Conservation (phyloP, 2,797 vertebrate genomes). For the Dryobates pubescens region DNA sequence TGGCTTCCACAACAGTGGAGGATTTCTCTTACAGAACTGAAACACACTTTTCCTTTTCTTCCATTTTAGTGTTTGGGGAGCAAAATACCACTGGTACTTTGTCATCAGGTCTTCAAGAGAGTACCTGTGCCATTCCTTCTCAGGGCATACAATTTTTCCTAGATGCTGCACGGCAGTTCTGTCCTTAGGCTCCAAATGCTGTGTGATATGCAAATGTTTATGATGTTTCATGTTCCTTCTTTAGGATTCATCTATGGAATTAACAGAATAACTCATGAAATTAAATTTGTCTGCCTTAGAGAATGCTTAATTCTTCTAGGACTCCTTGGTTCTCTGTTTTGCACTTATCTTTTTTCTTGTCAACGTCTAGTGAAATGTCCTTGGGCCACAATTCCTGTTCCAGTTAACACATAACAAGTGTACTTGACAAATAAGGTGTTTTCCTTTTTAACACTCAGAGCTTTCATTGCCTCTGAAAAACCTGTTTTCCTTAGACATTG, state of each 20-base stretch:
- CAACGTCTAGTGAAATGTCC: not conserved
- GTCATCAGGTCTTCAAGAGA: not conserved
- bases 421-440: not conserved
- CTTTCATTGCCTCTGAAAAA: not conserved
- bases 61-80: not conserved
- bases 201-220: not conserved
- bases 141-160: not conserved
- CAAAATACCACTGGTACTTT: not conserved
- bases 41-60: not conserved
- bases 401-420: not conserved
- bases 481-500: not conserved
- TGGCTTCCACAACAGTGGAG: not conserved
- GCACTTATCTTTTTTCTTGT: not conserved
- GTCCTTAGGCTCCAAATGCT: not conserved
- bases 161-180: not conserved
- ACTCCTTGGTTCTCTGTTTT: not conserved
- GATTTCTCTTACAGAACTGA: not conserved
- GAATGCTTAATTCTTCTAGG: not conserved
- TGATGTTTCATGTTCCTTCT: not conserved
- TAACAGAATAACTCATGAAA: not conserved
- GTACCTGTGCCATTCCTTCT: not conserved
- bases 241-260: not conserved
- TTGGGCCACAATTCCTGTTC: not conserved
- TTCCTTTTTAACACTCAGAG: not conserved
- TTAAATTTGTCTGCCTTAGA: not conserved